Evolutionary conservation across 2,888 invertebrate genomes (phyloP).

Genomic region (Neoascia interrupta): DNA sequence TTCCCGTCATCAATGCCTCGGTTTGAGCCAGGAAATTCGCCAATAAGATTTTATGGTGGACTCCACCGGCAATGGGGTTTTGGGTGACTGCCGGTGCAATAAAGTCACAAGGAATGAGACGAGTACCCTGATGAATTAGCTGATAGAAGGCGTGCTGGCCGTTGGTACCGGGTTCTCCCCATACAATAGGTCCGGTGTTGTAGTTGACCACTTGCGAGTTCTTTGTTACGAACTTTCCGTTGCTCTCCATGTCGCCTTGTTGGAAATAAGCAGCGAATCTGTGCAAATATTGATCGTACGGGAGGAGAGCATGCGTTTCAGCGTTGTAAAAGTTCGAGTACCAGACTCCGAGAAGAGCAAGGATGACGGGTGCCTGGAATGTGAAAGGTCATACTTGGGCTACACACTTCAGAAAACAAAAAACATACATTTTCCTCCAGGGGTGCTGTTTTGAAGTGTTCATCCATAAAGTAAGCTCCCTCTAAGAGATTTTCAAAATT

Average conservation of each 20-base stretch:
- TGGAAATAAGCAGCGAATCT: constrained; percentile 99
- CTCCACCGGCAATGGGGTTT: constrained; percentile 89
- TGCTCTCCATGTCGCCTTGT: constrained; percentile 99
- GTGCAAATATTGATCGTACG: constrained; percentile 99
- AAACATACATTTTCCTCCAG: constrained; percentile 91
- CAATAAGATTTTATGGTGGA: constrained; percentile 96
- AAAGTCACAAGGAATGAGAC: constrained; percentile 97
- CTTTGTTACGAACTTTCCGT: constrained; percentile 95
- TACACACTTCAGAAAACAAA: no score
- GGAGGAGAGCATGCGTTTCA: constrained; percentile 97
- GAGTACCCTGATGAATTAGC: constrained; percentile 92
- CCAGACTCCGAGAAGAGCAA: constrained; percentile 96
- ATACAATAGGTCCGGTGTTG: constrained; percentile 79
- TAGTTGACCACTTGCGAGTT: constrained; percentile 81
- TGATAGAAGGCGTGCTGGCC: constrained; percentile 99
- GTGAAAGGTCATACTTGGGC: no score
- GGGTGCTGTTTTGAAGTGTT: constrained; percentile 93
- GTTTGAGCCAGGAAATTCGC: constrained; percentile 99
- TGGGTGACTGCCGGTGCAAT: constrained; percentile 95
- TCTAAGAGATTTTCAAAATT: constrained; percentile 95
- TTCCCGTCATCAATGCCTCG: constrained; percentile 95
- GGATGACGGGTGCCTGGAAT: constrained; percentile 92
- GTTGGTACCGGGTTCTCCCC: constrained; percentile 99
- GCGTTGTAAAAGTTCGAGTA: constrained; percentile 96
- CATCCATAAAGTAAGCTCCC: constrained; percentile 96